A percentile compares a stretch with the other conserved stretches of the same genome.
phyloP scores from a whole-genome alignment of 2,797 vertebrate species.

The Ataeniobius toweri region DNA sequence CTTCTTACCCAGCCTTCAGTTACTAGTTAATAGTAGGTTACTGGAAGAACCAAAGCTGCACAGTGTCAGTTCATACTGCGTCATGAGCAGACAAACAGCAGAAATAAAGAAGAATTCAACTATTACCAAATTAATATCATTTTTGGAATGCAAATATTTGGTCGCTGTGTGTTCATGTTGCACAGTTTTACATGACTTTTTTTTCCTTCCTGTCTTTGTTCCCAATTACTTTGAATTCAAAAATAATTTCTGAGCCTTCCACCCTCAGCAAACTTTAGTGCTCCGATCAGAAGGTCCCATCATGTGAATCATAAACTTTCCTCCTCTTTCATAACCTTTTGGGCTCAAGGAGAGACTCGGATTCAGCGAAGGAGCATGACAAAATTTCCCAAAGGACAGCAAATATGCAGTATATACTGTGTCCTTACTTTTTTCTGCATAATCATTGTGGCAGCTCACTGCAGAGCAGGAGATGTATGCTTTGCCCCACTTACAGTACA shows the following conservation, averaged over 20 bases:
- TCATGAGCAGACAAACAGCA: too few relatives aligned
- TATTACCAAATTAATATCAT: too few relatives aligned
- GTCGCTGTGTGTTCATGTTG: background rate
- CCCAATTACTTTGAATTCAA: background rate
- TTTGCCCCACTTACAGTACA: constrained; percentile 51
- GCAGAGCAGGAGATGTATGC: constrained; percentile 25
- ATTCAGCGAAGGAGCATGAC: constrained; percentile 36
- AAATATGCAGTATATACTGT: constrained; percentile 19
- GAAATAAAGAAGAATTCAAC: too few relatives aligned
- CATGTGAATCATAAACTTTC: constrained; percentile 25
- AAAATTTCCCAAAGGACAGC: constrained; percentile 40
- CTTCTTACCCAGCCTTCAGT: too few relatives aligned
- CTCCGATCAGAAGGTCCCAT: background rate
- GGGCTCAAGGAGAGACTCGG: constrained; percentile 40
- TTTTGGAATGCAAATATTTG: background rate
- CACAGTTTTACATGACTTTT: background rate
- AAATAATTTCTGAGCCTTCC: background rate
- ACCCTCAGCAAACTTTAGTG: background rate
- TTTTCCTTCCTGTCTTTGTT: background rate
- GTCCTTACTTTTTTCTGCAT: constrained; percentile 34
- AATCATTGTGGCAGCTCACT: constrained; percentile 36
- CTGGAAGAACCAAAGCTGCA: too few relatives aligned
- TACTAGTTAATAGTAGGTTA: too few relatives aligned
- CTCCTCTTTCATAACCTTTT: constrained; percentile 40
- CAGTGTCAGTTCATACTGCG: too few relatives aligned